Base-by-base conservation (phyloP, 1,140 invertebrate genomes). In the Probaryconus sp. region DNA sequence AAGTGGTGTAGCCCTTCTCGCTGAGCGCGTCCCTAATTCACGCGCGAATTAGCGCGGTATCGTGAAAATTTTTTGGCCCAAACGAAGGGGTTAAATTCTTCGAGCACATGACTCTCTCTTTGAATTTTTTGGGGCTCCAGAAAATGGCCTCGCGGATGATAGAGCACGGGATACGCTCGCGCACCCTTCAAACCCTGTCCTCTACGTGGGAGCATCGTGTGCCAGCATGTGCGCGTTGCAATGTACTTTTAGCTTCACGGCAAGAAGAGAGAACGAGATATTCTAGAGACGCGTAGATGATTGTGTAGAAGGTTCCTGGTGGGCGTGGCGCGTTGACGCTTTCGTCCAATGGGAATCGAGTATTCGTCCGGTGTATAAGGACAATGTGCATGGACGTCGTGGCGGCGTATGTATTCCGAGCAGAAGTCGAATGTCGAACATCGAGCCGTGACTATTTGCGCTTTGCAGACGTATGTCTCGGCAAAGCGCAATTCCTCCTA, bases 241-340 rank as follows among this genome's bases (percentile, higher is more conserved):
- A 18, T 61, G 37, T 61, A 47, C 58, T 71, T 65, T 68, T 45
- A 37, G 40, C 53, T 55, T 17, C 14, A 17, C 18, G 7, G 11
- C 11, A 37, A 14, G 26, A 18, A 68, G 53, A 38, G 38, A 71
- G 48, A 43, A 24, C 26, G 18, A 35, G 16, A 4, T 42, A 71
- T 72, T 50, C 48, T 58, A 65, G 76, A 82, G 71, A 76, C 76
- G 72, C 70, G 77, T 79, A 77, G 82, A 80, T 84, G 80, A 83
- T 79, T 82, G 69, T 80, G 78, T 81, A 82, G 81, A 84, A 80
- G 78, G 79, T 70, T 73, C 75, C 56, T 24, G 64, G 78, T 80
- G 85, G 86, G 86, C 86, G 86, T 87, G 86, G 83, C 79, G 56
- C 71, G 80, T 80, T 81, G 85, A 87, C 84, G 85, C 77, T 85